Conservation (phyloP, 1,140 invertebrate genomes). For the Brachionus koreanus region DNA sequence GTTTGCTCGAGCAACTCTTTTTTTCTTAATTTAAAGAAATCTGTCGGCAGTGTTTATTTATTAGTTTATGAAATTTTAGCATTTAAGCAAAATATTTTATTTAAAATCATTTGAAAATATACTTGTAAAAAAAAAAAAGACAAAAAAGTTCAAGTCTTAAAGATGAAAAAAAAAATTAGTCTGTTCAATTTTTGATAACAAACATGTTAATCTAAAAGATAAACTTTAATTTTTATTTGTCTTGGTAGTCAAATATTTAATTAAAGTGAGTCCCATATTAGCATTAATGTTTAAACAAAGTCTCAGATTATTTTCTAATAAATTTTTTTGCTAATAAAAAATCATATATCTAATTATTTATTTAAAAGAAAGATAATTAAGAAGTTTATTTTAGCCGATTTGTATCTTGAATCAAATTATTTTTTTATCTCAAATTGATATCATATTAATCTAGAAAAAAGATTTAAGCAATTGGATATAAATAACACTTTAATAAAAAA, state of each 20-base stretch:
- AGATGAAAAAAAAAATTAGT: too few species aligned
- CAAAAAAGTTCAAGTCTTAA: too few species aligned
- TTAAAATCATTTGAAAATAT: neutral
- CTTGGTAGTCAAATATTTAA: neutral
- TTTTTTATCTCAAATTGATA: too few species aligned
- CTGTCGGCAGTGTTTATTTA: neutral
- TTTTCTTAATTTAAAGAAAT: neutral
- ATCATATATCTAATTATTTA: neutral
- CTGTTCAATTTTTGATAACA: neutral
- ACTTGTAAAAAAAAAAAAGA: neutral
- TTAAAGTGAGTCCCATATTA: neutral
- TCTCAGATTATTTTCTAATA: neutral
- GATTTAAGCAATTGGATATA: too few species aligned
- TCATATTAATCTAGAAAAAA: too few species aligned
- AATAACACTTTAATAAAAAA: too few species aligned
- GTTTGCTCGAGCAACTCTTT: neutral
- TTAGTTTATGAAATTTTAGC: neutral
- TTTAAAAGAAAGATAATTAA: neutral
- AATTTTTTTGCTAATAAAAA: neutral
- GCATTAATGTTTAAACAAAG: neutral
- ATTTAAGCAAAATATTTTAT: too few species aligned
- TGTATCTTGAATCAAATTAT: too few species aligned
- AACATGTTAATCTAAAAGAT: neutral
- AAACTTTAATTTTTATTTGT: neutral
- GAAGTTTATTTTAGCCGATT: too few species aligned